Conservation (phyloP, 2,797 vertebrate species). For the Botia almorhae region DNA sequence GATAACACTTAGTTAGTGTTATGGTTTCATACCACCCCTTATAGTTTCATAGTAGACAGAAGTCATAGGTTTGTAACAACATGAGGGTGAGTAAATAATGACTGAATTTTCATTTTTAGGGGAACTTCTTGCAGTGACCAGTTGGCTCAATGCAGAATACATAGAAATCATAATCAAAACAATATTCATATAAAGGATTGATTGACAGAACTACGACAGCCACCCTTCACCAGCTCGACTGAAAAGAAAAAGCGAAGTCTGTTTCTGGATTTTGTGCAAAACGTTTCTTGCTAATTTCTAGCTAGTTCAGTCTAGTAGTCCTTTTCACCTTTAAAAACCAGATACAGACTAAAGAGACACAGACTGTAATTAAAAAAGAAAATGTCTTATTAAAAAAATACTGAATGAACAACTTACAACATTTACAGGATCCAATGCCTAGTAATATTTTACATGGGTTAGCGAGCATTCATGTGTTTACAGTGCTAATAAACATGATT, state of each 20-base stretch:
- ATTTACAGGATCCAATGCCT: constrained; percentile 30
- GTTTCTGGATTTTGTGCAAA: constrained; percentile 1
- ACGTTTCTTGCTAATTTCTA: neutral
- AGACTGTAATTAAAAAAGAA: neutral
- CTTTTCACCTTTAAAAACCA: constrained; percentile 1
- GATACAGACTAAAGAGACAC: constrained; percentile 3
- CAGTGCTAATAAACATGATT: constrained; percentile 3
- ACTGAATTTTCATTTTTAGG: neutral
- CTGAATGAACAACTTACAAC: constrained; percentile 52
- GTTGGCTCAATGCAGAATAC: neutral
- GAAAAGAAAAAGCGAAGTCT: neutral
- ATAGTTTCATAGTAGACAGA: neutral
- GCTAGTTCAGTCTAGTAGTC: no score
- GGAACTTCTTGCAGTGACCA: neutral
- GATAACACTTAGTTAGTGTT: no score
- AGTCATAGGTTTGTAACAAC: neutral
- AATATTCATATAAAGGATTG: neutral
- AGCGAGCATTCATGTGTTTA: constrained; percentile 11
- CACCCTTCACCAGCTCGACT: constrained; percentile 19
- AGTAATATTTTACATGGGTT: constrained; percentile 41
- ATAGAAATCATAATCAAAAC: neutral
- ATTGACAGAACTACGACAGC: no score
- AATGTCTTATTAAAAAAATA: neutral
- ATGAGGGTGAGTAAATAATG: neutral
- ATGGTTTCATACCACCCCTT: no score